Evolutionary conservation across 2,113 vertebrate species (phyloP), one percentile per base, ranked within the genome.

Genomic region (Lanius collurio): DNA sequence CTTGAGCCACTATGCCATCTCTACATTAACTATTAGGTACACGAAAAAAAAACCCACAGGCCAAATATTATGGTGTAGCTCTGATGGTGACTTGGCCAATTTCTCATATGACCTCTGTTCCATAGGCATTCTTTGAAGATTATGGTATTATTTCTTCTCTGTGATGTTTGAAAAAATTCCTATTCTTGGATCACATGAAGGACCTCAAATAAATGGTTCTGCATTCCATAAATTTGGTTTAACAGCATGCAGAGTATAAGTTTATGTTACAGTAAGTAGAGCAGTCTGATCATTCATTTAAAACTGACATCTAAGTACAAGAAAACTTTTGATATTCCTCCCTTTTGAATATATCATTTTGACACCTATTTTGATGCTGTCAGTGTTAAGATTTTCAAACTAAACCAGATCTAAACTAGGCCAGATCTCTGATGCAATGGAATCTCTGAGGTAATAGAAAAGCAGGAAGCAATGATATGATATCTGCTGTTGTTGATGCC

Each of bases 361-460:
- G 37, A 44, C 5, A 55, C 2, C 2, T 2, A 35, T 3, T 2
- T 0, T 47, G 15, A 33, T 62, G 47, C 13, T 28, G 9, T 24
- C 19, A 28, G 22, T 31, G 14, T 28, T 30, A 41, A 39, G 14
- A 74, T 30, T 74, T 74, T 85, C 31, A 41, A 11, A 83, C 8
- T 33, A 57, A 59, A 37, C 37, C 37, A 37, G 37, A 37, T 37
- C 37, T 37, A 37, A 37, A 37, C 37, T 4, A 50, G 13, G 13
- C 4, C 20, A 44, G 24, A 46, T 63, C 5, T 73, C 31, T 44
- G 31, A 27, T 31, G 9, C 8, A 33, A n/a, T n/a, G n/a, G n/a
- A n/a, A n/a, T n/a, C n/a, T n/a, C n/a, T 21, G 35, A 49, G 3
- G 15, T 68, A 83, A 57, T 35, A 22, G 19, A 60, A 30, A 70